These are phyloP conservation scores for Idaea dimidiata DNA, from an alignment of 2,888 invertebrate genomes.

Conservation along the genomic window DNA sequence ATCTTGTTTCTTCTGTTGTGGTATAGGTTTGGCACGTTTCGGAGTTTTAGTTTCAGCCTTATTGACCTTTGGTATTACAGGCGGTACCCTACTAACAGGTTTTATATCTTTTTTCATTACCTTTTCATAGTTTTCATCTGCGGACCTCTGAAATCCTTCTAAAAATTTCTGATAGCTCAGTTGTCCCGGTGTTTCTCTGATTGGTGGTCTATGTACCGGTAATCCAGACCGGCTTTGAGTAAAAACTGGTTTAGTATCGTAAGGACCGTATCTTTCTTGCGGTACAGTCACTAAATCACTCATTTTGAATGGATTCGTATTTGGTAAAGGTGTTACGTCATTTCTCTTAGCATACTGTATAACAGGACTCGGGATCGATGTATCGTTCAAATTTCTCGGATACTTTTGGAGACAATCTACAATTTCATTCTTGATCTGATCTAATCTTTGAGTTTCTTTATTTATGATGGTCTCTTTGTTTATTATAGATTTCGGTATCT, in stretches of 20 bases:
- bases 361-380: constrained; percentile 23
- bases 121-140: not conserved
- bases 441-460: constrained; percentile 41
- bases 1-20: constrained; percentile 51
- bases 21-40: constrained; percentile 52
- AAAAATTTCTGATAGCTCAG: constrained; percentile 48
- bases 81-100: constrained; percentile 33
- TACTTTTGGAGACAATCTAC: constrained; percentile 27
- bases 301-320: constrained; percentile 14
- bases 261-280: constrained; percentile 11
- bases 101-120: constrained; percentile 33
- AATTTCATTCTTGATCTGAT: constrained; percentile 34
- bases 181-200: constrained; percentile 23
- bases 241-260: constrained; percentile 2
- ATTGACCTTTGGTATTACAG: constrained; percentile 30
- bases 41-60: constrained; percentile 35
- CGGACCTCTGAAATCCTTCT: constrained; percentile 49
- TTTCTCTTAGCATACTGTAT: constrained; percentile 30
- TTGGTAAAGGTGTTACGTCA: constrained; percentile 12
- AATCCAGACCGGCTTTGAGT: not conserved
- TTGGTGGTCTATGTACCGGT: constrained; percentile 12
- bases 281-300: constrained; percentile 12
- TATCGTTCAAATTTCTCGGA: constrained; percentile 20
- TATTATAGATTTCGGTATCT: constrained; percentile 45
- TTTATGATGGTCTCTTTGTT: constrained; percentile 40